Percentiles rank a stretch among this genome's conserved stretches.
Conservation (phyloP, 2,888 invertebrate genomes). For the Nymphalis polychloros region DNA sequence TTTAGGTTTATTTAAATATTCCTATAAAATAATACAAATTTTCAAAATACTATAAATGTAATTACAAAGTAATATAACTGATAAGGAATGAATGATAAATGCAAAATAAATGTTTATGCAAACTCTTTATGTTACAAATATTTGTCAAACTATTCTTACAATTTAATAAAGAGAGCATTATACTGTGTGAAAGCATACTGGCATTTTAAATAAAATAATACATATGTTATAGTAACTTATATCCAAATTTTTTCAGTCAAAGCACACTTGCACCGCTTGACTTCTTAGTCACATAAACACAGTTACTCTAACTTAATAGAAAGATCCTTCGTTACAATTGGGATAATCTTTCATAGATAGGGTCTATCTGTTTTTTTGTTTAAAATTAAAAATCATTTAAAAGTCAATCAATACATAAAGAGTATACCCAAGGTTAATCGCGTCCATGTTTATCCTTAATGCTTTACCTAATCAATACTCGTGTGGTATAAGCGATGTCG, state of each 20-base stretch:
- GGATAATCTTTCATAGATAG: too few relatives aligned
- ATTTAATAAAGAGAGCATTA: conserved; percentile 17
- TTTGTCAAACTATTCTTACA: background rate
- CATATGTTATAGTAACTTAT: too few relatives aligned
- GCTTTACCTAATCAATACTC: conserved; percentile 1
- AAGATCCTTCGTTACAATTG: too few relatives aligned
- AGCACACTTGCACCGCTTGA: background rate
- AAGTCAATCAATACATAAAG: too few relatives aligned
- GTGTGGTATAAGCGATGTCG: background rate
- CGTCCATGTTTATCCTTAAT: background rate
- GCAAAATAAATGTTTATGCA: conserved; percentile 39
- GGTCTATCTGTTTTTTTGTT: too few relatives aligned
- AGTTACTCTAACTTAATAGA: too few relatives aligned
- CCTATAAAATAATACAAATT: conserved; percentile 51
- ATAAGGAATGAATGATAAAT: conserved; percentile 70
- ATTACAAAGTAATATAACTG: conserved; percentile 38
- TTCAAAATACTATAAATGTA: conserved; percentile 41
- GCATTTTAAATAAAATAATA: background rate
- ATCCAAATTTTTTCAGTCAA: background rate
- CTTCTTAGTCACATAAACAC: background rate
- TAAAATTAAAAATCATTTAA: too few relatives aligned
- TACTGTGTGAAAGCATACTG: background rate
- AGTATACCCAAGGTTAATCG: background rate
- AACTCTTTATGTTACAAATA: conserved; percentile 1
- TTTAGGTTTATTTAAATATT: conserved; percentile 48